Conservation (phyloP, 2,888 invertebrate genomes). For the Drosophila ochracea region DNA sequence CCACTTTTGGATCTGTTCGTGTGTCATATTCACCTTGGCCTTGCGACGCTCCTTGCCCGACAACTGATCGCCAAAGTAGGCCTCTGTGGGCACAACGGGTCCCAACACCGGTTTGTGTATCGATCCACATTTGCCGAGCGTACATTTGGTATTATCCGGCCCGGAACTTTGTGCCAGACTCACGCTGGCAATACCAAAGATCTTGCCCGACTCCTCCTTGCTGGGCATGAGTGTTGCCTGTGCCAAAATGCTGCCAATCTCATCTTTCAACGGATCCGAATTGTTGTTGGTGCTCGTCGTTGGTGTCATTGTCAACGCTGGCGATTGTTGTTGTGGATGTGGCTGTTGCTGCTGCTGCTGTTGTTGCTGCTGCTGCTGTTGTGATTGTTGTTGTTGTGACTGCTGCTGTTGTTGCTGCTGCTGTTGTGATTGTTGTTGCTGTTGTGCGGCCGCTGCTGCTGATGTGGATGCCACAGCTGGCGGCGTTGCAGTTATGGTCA, state of each 20-base stretch:
- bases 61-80: constrained; percentile 84
- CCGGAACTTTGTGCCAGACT: constrained; percentile 85
- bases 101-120: constrained; percentile 85
- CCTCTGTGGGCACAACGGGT: constrained; percentile 85
- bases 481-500: constrained; percentile 44
- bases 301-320: constrained; percentile 30
- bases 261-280: constrained; percentile 83
- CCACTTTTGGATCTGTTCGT: constrained; percentile 90
- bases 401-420: constrained; percentile 23
- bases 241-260: constrained; percentile 83
- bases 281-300: constrained; percentile 22
- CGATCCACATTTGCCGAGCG: constrained; percentile 85
- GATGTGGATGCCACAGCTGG: constrained; percentile 62
- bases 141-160: constrained; percentile 85
- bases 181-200: constrained; percentile 85
- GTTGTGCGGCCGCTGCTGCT: constrained; percentile 47
- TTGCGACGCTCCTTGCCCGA: constrained; percentile 85
- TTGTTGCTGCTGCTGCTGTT: constrained; percentile 28
- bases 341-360: constrained; percentile 38
- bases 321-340: constrained; percentile 20
- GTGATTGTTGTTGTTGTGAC: constrained; percentile 22
- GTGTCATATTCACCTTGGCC: constrained; percentile 89
- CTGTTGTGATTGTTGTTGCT: constrained; percentile 19
- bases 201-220: constrained; percentile 85
- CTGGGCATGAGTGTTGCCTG: constrained; percentile 85